phyloP scores from a whole-genome alignment of 1,140 invertebrate genomes.

The Gonatopus flavifemur region DNA sequence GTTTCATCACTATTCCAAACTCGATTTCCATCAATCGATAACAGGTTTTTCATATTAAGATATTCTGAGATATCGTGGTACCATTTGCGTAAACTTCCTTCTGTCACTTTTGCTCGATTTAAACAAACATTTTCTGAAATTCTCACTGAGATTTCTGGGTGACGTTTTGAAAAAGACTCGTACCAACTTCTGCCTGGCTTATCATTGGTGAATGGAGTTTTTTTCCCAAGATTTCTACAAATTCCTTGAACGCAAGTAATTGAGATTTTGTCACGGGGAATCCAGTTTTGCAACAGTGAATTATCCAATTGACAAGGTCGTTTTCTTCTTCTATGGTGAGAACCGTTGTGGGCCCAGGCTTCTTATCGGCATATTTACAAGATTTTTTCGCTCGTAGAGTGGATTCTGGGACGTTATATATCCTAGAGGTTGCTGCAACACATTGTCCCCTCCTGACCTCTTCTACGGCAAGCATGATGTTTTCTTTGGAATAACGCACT shows the following conservation, averaged over 20 bases:
- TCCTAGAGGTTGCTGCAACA: not conserved
- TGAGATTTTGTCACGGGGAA: slow-evolving; percentile 1
- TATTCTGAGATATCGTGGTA: no score
- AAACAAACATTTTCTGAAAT: not conserved
- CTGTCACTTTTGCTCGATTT: no score
- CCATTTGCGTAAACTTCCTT: no score
- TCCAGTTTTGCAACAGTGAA: not conserved
- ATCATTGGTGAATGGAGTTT: slow-evolving; percentile 4
- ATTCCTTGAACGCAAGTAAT: not conserved
- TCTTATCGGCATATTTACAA: not conserved
- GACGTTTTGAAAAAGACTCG: not conserved
- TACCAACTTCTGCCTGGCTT: slow-evolving; percentile 5
- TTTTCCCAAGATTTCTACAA: not conserved
- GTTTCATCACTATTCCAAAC: no score
- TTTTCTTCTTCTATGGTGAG: not conserved
- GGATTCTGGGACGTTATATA: not conserved
- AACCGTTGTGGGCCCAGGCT: not conserved
- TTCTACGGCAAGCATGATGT: not conserved
- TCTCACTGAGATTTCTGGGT: not conserved
- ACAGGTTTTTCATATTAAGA: no score
- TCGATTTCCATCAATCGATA: no score
- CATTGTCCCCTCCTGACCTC: not conserved
- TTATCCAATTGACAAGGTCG: not conserved
- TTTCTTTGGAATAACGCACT: not conserved
- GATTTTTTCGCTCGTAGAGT: not conserved